Base-by-base conservation (phyloP, 1,140 invertebrate species). In the Drusus annulatus region DNA sequence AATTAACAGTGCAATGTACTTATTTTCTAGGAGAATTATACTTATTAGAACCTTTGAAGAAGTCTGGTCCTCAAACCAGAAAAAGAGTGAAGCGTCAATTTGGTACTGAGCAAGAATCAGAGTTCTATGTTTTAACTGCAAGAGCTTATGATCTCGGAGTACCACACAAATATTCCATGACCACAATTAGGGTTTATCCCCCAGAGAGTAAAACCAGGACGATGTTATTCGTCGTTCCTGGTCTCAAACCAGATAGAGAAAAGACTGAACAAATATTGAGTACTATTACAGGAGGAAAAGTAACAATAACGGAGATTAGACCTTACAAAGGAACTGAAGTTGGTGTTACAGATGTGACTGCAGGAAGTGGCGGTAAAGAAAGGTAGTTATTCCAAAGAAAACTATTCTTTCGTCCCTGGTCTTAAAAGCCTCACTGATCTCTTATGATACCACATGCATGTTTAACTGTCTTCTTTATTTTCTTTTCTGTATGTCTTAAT, bases 81-180 rank as follows among this genome's bases (percentile, higher is more conserved):
- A 86, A 86, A 80, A 90, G 86, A 83, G 89, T 89, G 86, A 89
- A 87, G 86, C 84, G 91, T 6, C 88, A 90, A 84, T 85, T 85
- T 81, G 85, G 87, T 76, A 75, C 78, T 23, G 85, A 89, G 74
- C 84, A 88, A 82, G 89, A 92, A 50, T 89, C 88, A 79, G 90
- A 92, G 84, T 86, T 93, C 36, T 93, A 91, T 79, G 90, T 92
- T 2, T 86, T 96, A 6, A 94, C 91, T 50, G 92, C 93, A 21
- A 90, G 94, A 85, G 95, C 95, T 15, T 96, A 95, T 84, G 95
- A 96, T 88, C 90, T 95, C 79, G 95, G 95, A 85, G 91, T 95
- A 0, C 96, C 95, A 1, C 93, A 93, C 84, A 87, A 93, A 79
- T 95, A 89, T 75, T 92, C 91, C 5, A 91, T 91, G 8, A 93